These are phyloP conservation scores for Kuschelorhynchus macadamiae DNA, from an alignment of 2,888 invertebrate genomes.

Conservation along the genomic window DNA sequence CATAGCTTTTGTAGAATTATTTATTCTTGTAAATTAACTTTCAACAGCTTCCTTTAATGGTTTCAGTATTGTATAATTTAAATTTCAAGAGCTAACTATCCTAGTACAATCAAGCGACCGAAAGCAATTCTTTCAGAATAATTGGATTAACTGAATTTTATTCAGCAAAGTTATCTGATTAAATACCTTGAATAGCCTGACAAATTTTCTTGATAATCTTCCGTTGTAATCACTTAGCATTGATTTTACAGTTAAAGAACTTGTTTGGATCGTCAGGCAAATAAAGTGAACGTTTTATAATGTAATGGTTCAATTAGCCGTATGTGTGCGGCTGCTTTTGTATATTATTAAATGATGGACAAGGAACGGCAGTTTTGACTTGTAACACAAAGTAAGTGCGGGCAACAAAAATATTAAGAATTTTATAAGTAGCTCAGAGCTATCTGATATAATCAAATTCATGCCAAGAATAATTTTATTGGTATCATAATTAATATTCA, in stretches of 20 bases:
- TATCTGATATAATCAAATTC: no score
- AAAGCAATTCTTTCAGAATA: no score
- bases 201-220: slow-evolving; percentile 33
- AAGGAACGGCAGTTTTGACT: slow-evolving; percentile 22
- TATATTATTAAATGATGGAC: slow-evolving; percentile 24
- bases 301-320: slow-evolving; percentile 44
- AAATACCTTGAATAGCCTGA: slow-evolving; percentile 18
- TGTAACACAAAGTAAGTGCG: background rate
- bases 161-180: slow-evolving; percentile 15
- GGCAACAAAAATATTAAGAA: background rate
- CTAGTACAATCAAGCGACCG: no score
- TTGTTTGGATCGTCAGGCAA: slow-evolving; percentile 41
- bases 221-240: slow-evolving; percentile 32
- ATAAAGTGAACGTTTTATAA: slow-evolving; percentile 44
- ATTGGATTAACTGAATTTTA: slow-evolving; percentile 1
- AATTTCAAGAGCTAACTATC: no score
- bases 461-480: no score
- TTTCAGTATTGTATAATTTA: no score
- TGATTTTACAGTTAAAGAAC: slow-evolving; percentile 43
- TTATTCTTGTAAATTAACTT: no score
- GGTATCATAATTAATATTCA: no score
- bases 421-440: no score
- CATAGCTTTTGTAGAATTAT: no score
- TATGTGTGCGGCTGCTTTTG: slow-evolving; percentile 43
- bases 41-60: no score